Base-by-base conservation (phyloP, 2,888 invertebrate species). In the Mayetiola destructor region DNA sequence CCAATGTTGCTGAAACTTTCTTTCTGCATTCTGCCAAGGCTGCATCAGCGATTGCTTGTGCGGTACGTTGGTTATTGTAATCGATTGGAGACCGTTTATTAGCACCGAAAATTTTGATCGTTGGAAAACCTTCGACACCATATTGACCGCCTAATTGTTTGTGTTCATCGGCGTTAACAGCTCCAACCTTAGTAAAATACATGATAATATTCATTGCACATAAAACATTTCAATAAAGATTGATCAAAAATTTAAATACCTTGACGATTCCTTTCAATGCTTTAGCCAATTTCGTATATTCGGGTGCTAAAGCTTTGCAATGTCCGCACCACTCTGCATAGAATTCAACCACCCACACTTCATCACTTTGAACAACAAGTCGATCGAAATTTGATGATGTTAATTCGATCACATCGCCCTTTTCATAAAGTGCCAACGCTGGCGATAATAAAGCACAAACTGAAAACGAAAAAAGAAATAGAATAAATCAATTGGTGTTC, bases 291-390 rank as follows among this genome's bases (percentile, higher is more conserved):
- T 96, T 96, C 60, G 86, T 82, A 74, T 94, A 97, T 68, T 96
- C 96, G 1, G 94, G 88, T 42, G 85, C 91, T 42, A 99, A 76
- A 60, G 79, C 80, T 70, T 95, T 84, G 72, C 97, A 90, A 67
- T 90, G 89, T 12, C 89, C 91, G 55, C 89, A 96, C 96, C 96
- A 97, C 1, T 95, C 94, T 1, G 97, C 96, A 71, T 80, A 95
- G 21, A 57, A 57, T 27, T 99, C 96, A 1, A 99, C 89, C 59
- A 99, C 74, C 96, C 96, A 97, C 23, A 97, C 75, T 63, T 85
- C 81, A 69, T 95, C 87, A 61, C 89, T 81, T 62, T 88, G 80
- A 53, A 83, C 72, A 4, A 97, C 95, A 64, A 85, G 74, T 62
- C 77, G 80, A 64, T 95, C 84, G 69, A 96, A 97, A 75, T 93